Conservation (phyloP, 2,113 vertebrate species). For the Tympanuchus pallidicinctus region DNA sequence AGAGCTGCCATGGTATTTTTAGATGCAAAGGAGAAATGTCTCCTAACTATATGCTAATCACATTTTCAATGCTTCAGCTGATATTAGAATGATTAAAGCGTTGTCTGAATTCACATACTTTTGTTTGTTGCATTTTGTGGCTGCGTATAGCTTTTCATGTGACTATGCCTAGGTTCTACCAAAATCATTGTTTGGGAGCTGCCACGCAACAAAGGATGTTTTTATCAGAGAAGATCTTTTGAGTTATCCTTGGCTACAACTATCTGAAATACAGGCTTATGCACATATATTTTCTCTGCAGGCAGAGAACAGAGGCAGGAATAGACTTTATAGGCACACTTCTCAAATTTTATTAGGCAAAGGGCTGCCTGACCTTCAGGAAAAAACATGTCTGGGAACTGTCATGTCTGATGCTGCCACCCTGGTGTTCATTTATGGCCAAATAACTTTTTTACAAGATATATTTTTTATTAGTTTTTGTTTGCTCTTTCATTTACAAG, state of each 20-base stretch:
- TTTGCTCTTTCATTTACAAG: constrained; percentile 9
- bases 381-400: not conserved
- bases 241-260: not conserved
- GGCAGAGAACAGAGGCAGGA: constrained; percentile 16
- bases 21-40: constrained; percentile 30
- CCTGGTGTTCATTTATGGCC: constrained; percentile 38
- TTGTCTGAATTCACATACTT: constrained; percentile 25
- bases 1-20: not conserved
- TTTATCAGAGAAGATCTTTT: constrained; percentile 51
- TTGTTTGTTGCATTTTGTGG: constrained; percentile 38
- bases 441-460: constrained; percentile 22
- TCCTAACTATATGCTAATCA: constrained; percentile 45
- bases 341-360: constrained; percentile 56
- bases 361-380: constrained; percentile 55
- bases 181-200: constrained; percentile 22
- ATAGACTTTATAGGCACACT: constrained; percentile 34
- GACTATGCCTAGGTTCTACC: not conserved
- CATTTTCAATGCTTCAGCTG: constrained; percentile 48
- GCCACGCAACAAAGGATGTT: not conserved
- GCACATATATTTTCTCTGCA: constrained; percentile 36
- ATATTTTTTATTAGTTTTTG: constrained; percentile 1
- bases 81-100: constrained; percentile 12
- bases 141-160: constrained; percentile 5
- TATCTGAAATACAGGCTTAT: constrained; percentile 3
- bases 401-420: constrained; percentile 29